Evolutionary conservation across 2,888 invertebrate species (phyloP), one percentile per base, ranked within the genome.

Genomic region (Drosophila subsilvestris): DNA sequence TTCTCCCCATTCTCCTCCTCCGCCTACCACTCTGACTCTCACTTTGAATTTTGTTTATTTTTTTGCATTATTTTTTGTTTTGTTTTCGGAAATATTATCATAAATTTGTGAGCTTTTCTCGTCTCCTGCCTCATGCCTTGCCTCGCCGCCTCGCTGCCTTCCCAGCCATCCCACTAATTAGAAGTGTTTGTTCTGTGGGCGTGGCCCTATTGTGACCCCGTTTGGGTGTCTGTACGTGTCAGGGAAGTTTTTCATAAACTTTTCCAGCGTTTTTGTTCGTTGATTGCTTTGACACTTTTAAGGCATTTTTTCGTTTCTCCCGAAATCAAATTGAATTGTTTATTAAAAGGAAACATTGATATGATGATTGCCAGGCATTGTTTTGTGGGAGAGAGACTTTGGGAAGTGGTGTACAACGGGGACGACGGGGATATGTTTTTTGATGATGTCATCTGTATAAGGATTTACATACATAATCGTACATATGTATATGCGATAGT

Each of bases 211-310:
- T 60, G 51, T 37, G 25, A 32, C 55, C 58, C 66, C 47, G 53
- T 42, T 53, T 25, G 18, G 20, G 42, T 49, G 43, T 55, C 55
- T 50, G 71, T 85, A 85, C 85, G 85, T 85, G 85, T 71, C 75
- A 62, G 32, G 32, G 59, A 89, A 86, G 72, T 87, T 86, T 82
- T 74, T 27, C 60, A 54, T 18, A 62, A 89, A 87, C 69, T 78
- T 85, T 87, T 81, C 63, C 58, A 9, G 17, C 14, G 56, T 61
- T 61, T 55, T 62, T 69, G 71, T 70, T 61, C 50, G 70, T 74
- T 84, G 83, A 86, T 86, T 86, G 88, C 85, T 87, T 87, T 86
- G 85, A 86, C 85, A 89, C 88, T 86, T 86, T 87, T 67, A 65
- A 77, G 68, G 63, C 72, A 78, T 71, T 69, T 68, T 75, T 62